Conservation (phyloP, 2,888 invertebrate genomes). For the Mesopsocus fuscifrons region DNA sequence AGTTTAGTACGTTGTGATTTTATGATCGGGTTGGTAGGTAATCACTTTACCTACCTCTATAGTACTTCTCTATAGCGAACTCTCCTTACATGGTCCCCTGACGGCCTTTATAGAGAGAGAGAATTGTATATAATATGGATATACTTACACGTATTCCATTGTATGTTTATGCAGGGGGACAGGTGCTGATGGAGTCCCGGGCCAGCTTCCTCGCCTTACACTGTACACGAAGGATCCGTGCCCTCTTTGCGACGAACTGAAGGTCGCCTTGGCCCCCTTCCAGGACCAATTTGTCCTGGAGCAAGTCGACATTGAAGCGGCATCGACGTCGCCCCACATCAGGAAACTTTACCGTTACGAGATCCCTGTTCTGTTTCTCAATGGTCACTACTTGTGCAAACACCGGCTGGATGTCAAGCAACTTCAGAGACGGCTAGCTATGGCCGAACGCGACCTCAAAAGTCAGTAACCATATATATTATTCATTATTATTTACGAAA, state of each 20-base stretch:
- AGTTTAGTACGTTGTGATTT: too few species aligned
- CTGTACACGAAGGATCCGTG: slow-evolving; percentile 70
- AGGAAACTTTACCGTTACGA: slow-evolving; percentile 56
- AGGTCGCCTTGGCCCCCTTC: slow-evolving; percentile 41
- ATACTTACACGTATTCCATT: too few species aligned
- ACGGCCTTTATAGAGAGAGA: too few species aligned
- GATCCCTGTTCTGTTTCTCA: slow-evolving; percentile 74
- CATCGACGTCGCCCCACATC: slow-evolving; percentile 47
- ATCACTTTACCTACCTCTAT: too few species aligned
- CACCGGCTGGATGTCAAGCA: slow-evolving; percentile 41
- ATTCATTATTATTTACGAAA: too few species aligned
- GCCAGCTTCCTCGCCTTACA: slow-evolving; percentile 43
- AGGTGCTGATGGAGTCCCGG: too few species aligned
- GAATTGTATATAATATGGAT: too few species aligned
- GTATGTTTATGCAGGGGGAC: too few species aligned
- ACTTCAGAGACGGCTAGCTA: slow-evolving; percentile 31
- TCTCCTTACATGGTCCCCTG: too few species aligned
- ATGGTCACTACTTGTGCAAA: slow-evolving; percentile 64
- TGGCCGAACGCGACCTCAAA: slow-evolving; percentile 25
- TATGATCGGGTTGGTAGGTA: too few species aligned
- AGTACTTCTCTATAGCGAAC: too few species aligned
- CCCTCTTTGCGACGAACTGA: slow-evolving; percentile 59
- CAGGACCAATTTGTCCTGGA: slow-evolving; percentile 40
- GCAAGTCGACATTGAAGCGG: slow-evolving; percentile 55
- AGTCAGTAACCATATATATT: too few species aligned